phyloP scores from a whole-genome alignment of 2,888 invertebrate genomes.

The Helobdella robusta region DNA sequence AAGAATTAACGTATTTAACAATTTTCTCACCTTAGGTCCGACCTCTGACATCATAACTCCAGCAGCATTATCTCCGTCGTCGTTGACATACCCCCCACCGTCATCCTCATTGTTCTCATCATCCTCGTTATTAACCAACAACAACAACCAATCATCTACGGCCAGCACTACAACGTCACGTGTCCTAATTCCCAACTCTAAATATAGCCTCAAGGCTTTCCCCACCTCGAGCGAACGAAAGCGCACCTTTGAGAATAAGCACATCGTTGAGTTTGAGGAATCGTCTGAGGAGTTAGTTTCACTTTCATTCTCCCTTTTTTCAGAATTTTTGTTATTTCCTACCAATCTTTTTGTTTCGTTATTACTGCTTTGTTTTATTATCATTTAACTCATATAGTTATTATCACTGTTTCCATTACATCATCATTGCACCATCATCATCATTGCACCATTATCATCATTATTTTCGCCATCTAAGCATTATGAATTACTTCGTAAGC shows the following conservation, averaged over 20 bases:
- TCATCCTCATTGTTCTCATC: not conserved
- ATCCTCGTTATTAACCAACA: not conserved
- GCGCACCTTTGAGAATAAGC: not conserved
- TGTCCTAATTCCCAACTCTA: no score
- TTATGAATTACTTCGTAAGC: not conserved
- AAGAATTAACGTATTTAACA: no score
- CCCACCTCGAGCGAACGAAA: no score
- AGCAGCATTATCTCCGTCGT: no score
- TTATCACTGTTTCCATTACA: not conserved
- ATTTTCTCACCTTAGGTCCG: no score
- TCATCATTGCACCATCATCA: no score
- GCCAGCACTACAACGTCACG: no score
- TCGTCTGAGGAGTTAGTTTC: slow-evolving; percentile 7
- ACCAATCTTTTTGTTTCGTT: not conserved
- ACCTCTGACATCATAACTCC: no score
- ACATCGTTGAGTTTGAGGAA: not conserved
- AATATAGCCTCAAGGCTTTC: no score
- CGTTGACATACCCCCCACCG: not conserved
- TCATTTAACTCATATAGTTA: not conserved
- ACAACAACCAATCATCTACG: not conserved
- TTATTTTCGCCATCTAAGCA: no score
- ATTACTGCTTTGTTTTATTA: not conserved
- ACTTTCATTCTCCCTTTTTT: no score
- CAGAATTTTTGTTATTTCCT: not conserved
- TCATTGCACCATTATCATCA: no score